Percentiles rank a stretch among this genome's conserved stretches.
phyloP scores from a whole-genome alignment of 2,888 invertebrate genomes.

The Serripes groenlandicus region DNA sequence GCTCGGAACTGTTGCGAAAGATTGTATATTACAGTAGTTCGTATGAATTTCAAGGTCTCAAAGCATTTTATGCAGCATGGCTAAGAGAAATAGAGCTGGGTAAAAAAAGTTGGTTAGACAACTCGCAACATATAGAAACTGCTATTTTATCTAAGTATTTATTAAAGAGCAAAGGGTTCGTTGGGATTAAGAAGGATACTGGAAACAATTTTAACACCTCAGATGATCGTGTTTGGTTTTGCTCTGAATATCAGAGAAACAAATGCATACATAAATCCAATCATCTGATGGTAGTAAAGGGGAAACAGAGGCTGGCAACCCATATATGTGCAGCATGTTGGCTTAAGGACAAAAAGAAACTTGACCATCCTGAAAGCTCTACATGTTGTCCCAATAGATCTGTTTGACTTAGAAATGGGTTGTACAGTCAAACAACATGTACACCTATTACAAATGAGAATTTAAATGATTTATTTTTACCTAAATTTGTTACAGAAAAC shows the following conservation, averaged over 20 bases:
- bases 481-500: not conserved
- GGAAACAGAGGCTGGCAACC: not conserved
- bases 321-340: conserved; percentile 4
- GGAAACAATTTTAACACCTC: not conserved
- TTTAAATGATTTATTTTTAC: not conserved
- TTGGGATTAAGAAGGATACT: not conserved
- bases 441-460: not conserved
- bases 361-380: not conserved
- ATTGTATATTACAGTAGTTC: conserved; percentile 10
- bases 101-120: not conserved
- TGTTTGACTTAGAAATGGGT: not conserved
- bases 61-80: conserved; percentile 27
- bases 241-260: not conserved
- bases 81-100: conserved; percentile 18
- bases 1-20: conserved; percentile 2
- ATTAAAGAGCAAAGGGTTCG: no score
- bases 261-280: not conserved
- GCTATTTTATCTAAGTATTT: no score
- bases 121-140: not conserved
- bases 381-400: not conserved
- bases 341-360: conserved; percentile 1
- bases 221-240: not conserved
- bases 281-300: conserved; percentile 9
- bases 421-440: not conserved
- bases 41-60: conserved; percentile 2